These are phyloP conservation scores for Sitta carolinensis DNA, from an alignment of 2,797 vertebrate genomes.

Conservation along the genomic window DNA sequence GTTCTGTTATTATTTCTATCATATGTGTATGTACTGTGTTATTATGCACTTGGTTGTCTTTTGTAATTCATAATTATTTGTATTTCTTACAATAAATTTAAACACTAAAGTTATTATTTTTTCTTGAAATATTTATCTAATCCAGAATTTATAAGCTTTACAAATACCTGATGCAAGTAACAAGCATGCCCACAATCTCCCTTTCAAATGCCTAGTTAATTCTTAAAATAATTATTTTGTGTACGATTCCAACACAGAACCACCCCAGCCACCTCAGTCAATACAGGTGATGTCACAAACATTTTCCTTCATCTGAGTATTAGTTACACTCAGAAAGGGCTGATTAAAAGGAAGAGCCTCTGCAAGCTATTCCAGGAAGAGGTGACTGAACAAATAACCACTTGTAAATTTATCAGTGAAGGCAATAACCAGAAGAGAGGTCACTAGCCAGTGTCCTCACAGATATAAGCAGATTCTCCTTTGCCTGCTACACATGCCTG, in stretches of 20 bases:
- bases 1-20: constrained; percentile 59
- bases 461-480: background rate
- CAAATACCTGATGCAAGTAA: background rate
- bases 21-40: constrained; percentile 53
- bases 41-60: constrained; percentile 56
- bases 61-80: constrained; percentile 67
- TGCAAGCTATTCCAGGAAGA: background rate
- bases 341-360: background rate
- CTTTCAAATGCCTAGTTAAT: background rate
- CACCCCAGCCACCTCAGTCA: background rate
- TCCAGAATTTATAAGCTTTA: background rate
- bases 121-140: constrained; percentile 56
- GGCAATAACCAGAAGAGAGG: background rate
- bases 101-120: constrained; percentile 38
- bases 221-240: background rate
- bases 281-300: background rate
- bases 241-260: background rate
- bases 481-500: background rate
- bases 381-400: background rate
- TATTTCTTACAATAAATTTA: constrained; percentile 68
- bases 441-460: background rate
- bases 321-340: background rate
- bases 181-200: background rate
- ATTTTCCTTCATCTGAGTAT: background rate
- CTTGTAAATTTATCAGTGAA: background rate